These are phyloP conservation scores for Mylabris phalerata DNA, from an alignment of 1,140 invertebrate species.

Conservation along the genomic window DNA sequence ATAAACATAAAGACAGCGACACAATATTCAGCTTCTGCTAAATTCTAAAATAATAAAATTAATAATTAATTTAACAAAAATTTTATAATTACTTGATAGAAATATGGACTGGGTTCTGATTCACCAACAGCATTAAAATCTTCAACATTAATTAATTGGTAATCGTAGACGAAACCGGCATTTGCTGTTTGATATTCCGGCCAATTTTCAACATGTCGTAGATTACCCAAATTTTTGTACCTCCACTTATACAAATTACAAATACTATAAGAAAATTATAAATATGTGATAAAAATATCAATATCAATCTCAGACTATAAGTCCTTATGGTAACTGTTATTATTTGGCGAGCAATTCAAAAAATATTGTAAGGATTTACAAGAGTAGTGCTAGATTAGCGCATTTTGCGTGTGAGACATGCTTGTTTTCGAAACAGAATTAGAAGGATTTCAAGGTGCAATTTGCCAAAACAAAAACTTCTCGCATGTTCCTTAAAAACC, in stretches of 20 bases:
- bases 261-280: slow-evolving; percentile 54
- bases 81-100: slow-evolving; percentile 74
- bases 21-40: slow-evolving; percentile 97
- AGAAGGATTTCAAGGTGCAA: too few relatives aligned
- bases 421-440: too few relatives aligned
- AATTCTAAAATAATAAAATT: slow-evolving; percentile 60
- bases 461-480: too few relatives aligned
- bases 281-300: not conserved
- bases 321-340: too few relatives aligned
- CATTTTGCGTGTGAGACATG: too few relatives aligned
- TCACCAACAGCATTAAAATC: slow-evolving; percentile 97
- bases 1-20: slow-evolving; percentile 99
- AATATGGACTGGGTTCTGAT: slow-evolving; percentile 96
- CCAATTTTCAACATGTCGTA: slow-evolving; percentile 75
- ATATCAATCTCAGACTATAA: too few relatives aligned
- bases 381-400: too few relatives aligned
- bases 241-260: slow-evolving; percentile 96
- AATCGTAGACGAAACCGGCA: slow-evolving; percentile 87
- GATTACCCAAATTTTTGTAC: slow-evolving; percentile 91
- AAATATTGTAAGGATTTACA: too few relatives aligned
- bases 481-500: too few relatives aligned
- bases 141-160: slow-evolving; percentile 93
- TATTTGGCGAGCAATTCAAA: too few relatives aligned
- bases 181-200: slow-evolving; percentile 86
- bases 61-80: not conserved